Conservation (phyloP, 2,797 vertebrate species). For the Fratercula arctica region DNA sequence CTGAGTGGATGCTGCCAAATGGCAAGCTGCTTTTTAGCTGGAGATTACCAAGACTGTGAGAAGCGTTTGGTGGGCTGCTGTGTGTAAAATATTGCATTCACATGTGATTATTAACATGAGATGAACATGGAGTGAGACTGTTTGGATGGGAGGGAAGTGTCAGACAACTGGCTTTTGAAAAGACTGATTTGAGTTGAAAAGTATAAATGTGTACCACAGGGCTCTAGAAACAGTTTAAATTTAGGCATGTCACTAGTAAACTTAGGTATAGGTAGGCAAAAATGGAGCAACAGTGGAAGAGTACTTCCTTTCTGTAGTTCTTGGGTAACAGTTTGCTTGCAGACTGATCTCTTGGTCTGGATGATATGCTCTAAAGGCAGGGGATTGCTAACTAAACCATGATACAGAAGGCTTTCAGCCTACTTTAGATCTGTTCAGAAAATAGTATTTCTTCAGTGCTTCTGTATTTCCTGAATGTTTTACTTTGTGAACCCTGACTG, state of each 20-base stretch:
- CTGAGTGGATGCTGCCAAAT: not conserved
- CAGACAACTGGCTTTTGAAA: not conserved
- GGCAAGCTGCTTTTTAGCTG: not conserved
- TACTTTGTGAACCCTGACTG: not conserved
- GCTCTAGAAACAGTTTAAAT: not conserved
- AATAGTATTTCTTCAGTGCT: not conserved
- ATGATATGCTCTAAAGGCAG: not conserved
- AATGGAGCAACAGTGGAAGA: not conserved
- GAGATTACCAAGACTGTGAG: not conserved
- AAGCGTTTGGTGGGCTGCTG: not conserved
- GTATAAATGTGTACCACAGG: not conserved
- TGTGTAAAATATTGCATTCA: not conserved
- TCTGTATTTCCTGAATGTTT: not conserved
- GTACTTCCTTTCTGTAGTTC: not conserved
- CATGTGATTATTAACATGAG: not conserved
- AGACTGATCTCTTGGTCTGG: not conserved
- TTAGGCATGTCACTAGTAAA: not conserved
- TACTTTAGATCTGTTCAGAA: not conserved
- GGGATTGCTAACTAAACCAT: not conserved
- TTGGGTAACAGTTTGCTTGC: not conserved
- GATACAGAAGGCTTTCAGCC: not conserved
- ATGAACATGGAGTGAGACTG: not conserved
- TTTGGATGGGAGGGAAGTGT: not conserved
- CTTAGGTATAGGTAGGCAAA: not conserved
- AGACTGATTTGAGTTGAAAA: not conserved